phyloP scores from a whole-genome alignment of 1,140 invertebrate species.

The Helicoverpa armigera region DNA sequence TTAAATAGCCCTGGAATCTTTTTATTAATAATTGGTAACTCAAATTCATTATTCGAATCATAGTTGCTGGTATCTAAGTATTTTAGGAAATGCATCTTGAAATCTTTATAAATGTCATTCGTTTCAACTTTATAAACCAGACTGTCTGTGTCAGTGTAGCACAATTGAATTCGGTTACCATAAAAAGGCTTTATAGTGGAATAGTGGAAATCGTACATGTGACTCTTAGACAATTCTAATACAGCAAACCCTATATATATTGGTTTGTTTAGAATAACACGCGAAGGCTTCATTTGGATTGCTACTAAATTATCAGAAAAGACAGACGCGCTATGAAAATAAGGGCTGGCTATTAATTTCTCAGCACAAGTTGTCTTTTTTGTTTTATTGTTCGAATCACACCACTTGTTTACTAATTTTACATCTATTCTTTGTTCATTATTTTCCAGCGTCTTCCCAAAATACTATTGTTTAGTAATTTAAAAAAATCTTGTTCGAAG shows the following conservation, averaged over 20 bases:
- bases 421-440: neutral
- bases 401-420: neutral
- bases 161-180: neutral
- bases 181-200: neutral
- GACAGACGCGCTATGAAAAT: neutral
- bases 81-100: neutral
- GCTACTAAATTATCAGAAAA: neutral
- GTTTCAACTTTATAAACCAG: neutral
- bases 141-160: neutral
- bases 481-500: neutral
- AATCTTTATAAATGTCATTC: neutral
- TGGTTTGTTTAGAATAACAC: neutral
- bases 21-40: neutral
- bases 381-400: neutral
- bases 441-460: slow-evolving; percentile 7
- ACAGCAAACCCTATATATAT: neutral
- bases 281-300: neutral
- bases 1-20: slow-evolving; percentile 6
- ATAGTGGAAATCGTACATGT: slow-evolving; percentile 1
- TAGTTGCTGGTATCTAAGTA: neutral
- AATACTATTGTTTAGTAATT: neutral
- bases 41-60: neutral
- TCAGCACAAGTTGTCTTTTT: neutral
- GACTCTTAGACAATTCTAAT: neutral
- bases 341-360: neutral